Percentiles rank a stretch among this genome's conserved stretches.
These are phyloP conservation scores for Aelia acuminata DNA, from an alignment of 2,888 invertebrate species.

Conservation along the genomic window DNA sequence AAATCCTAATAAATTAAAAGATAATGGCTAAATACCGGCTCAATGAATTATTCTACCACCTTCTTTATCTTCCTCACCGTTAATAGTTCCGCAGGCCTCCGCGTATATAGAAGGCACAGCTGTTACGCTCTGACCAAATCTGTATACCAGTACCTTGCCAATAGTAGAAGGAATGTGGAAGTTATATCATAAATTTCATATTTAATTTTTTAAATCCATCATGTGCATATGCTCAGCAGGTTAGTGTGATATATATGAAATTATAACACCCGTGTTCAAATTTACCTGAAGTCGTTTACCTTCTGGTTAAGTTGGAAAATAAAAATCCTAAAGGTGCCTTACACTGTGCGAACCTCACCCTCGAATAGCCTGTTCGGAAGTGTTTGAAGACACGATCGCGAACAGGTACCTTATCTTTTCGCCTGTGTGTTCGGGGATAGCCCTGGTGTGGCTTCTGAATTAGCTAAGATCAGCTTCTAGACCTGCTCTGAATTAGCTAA, in stretches of 20 bases:
- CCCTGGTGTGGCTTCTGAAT: no score
- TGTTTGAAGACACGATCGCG: no score
- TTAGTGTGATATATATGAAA: background rate
- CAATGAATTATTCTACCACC: conserved; percentile 44
- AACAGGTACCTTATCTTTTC: no score
- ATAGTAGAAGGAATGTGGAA: background rate
- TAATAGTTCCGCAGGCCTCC: background rate
- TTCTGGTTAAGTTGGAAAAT: no score
- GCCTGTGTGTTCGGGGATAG: no score
- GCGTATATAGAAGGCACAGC: conserved; percentile 3
- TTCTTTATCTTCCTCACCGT: conserved; percentile 8
- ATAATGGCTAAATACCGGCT: conserved; percentile 39
- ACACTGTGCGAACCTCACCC: no score
- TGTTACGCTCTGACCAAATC: background rate
- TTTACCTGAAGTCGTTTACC: no score
- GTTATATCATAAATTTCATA: background rate
- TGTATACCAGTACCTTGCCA: background rate
- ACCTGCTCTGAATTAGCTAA: no score
- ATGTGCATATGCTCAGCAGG: background rate
- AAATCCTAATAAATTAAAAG: conserved; percentile 46
- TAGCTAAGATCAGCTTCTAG: no score
- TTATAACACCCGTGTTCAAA: background rate
- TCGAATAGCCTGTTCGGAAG: no score
- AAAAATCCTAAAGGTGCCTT: no score
- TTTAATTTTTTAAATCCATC: background rate